Conservation (phyloP, 2,888 invertebrate genomes). For the Fabriciana adippe region DNA sequence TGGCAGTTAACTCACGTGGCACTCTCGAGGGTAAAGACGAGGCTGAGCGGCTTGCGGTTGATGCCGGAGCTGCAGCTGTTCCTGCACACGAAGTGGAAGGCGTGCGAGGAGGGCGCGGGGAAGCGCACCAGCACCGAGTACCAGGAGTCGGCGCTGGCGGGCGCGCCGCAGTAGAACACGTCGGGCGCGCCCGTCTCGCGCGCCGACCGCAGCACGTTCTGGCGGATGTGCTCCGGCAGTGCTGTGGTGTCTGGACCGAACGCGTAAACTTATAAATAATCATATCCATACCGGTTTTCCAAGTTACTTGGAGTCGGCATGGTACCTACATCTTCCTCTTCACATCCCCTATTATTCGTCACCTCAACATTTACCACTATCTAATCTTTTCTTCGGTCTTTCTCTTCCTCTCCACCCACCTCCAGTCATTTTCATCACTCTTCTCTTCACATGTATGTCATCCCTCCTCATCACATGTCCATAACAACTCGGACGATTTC, state of each 20-base stretch:
- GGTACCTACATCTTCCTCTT: too few relatives aligned
- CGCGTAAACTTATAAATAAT: too few relatives aligned
- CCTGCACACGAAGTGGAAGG: conserved; percentile 89
- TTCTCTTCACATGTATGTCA: too few relatives aligned
- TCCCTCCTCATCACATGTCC: too few relatives aligned
- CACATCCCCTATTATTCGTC: too few relatives aligned
- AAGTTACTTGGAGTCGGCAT: too few relatives aligned
- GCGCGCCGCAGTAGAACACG: conserved; percentile 80
- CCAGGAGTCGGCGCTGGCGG: conserved; percentile 60
- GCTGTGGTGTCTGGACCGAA: conserved; percentile 40
- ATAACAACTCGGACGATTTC: too few relatives aligned
- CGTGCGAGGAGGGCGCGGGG: conserved; percentile 68
- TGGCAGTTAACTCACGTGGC: conserved; percentile 60
- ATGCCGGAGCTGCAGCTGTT: conserved; percentile 90
- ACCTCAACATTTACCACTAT: too few relatives aligned
- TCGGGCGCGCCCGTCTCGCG: conserved; percentile 76
- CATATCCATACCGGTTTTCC: too few relatives aligned
- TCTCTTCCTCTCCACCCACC: too few relatives aligned
- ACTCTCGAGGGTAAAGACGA: conserved; percentile 87
- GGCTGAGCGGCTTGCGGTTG: conserved; percentile 86
- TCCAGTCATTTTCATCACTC: too few relatives aligned
- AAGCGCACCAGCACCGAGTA: conserved; percentile 62
- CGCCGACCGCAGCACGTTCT: conserved; percentile 83
- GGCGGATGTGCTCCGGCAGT: conserved; percentile 43
- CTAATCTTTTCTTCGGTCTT: too few relatives aligned